Base-by-base conservation (phyloP, 1,140 invertebrate genomes). In the Euschistus heros region DNA sequence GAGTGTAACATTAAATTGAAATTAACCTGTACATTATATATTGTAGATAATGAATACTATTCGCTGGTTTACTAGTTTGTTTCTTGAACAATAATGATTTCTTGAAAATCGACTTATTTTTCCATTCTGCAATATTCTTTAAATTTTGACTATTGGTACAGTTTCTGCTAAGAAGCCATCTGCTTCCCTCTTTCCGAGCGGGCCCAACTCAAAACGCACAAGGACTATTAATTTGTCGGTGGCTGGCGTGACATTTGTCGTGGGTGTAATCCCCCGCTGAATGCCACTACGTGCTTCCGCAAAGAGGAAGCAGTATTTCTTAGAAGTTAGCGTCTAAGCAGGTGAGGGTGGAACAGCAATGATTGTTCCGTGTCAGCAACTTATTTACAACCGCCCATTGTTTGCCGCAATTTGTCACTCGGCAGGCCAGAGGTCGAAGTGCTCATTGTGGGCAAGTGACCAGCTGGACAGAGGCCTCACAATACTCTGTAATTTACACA, bases 301-400 rank as follows among this genome's bases (percentile, higher is more conserved):
- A 57, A 57, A 57, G 24, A 57, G 54, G 54, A 57, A 57, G 54
- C 24, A 17, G 54, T 24, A 57, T 57, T 57, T 57, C 47, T 57
- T 15, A 57, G 54, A 26, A 57, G 24, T 24, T 26, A 24, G 54
- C 24, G n/a, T 50, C n/a, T 57, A 57, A 57, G 54, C 54, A 57
- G 54, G 54, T 57, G 24, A 57, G 54, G 6, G 4, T 22, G 54
- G 54, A 57, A 57, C 54, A 26, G 24, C 47, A 20, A 50, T 22
- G 47, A 50, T 50, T 50, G 47, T 50, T 22, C 22, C n/a, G 22
- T 50, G 47, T 57, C 54, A 57, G 54, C 20, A 24, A 57, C 54
- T 50, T 50, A 20, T 37, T 18, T 22, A 20, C 54, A 17, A 26
- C 18, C 54, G 24, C 18, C 54, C 24, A 17, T 57, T 57, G 54